Evolutionary conservation across 2,113 vertebrate genomes (phyloP), one percentile per base, ranked within the genome.

Genomic region (Malaclemys terrapin): DNA sequence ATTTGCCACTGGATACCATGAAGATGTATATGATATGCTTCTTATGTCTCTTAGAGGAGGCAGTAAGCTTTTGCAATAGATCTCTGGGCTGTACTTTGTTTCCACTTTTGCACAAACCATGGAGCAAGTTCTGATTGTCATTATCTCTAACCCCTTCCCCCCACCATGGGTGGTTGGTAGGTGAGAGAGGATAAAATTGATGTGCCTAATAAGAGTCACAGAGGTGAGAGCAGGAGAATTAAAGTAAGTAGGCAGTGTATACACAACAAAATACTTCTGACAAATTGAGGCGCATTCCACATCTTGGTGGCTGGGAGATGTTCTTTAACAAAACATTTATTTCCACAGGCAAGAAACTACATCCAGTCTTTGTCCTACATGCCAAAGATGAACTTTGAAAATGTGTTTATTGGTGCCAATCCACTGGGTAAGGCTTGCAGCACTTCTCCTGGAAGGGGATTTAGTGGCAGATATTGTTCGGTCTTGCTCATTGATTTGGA

Each of bases 401-500:
- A 99, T 84, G 99, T 99, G 95, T 99, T 99, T 96, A 98, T 99
- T 97, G 99, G 99, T 89, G 99, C 99, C 94, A 99, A 99, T 94
- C 99, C 99, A 65, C 97, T 99, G 91, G 99, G 99, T 99, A 98
- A 99, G 97, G 45, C 80, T 82, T 62, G 19, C 20, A 82, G 31
- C 79, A 59, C 10, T 88, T 88, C 52, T 31, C 52, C 62, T 56
- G 16, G 75, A 47, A 78, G 45, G 75, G 75, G 24, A 47, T 78
- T 78, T 78, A 31, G 19, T 80, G 56, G 54, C 31, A 53, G 16
- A 84, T 84, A 49, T 42, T 78, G 24, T 47, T 78, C 27, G 24
- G 75, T 47, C 42, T 25, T 78, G 42, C 25, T 78, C 12, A 47
- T 47, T 78, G 75, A 47, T 27, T 16, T 78, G 75, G 12, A 45